Base-by-base conservation (phyloP, 2,797 vertebrate species). In the Pempheris klunzingeri region DNA sequence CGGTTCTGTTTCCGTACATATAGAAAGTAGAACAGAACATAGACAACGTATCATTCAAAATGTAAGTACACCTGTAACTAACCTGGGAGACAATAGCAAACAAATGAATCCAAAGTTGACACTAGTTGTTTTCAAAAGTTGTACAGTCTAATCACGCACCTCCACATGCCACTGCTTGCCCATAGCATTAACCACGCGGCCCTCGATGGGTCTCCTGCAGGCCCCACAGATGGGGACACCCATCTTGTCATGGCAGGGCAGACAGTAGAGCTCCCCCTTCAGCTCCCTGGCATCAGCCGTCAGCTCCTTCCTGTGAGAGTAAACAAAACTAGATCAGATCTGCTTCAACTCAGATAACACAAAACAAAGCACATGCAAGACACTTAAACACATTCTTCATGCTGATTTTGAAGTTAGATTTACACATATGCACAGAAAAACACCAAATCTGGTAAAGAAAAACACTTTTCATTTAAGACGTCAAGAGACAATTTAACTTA, bases 91-190 rank as follows among this genome's bases (percentile, higher is more conserved):
- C 32, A 5, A 24, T 17, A 4, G 2, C 14, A 44, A 24, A 44
- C 14, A 34, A 64, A 32, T 32, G 3, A 32, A 32, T 32, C 30
- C 30, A 32, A 6, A 4, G 4, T 32, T 4, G 6, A 32, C 30
- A 3, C 30, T 32, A 13, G 18, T 2, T 61, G 41, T 32, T 47
- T 59, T 28, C 12, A 43, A 64, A 68, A 34, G 15, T 41, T 46
- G 1, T 14, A 18, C 0, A 36, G 34, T 62, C n/a, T 18, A 20
- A 70, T 44, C 46, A 34, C 84, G 66, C 91, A 99, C 98, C 97
- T 99, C 98, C 82, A 99, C 97, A 0, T 99, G 98, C 98, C 98
- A 99, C 79, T 99, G 97, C 82, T 99, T 99, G 69, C 98, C 98
- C 97, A 99, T 97, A 68, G 98, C 98, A n/a, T 98, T 99, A 43